Conservation (phyloP, 2,113 vertebrate species). For the Phoxinus phoxinus region DNA sequence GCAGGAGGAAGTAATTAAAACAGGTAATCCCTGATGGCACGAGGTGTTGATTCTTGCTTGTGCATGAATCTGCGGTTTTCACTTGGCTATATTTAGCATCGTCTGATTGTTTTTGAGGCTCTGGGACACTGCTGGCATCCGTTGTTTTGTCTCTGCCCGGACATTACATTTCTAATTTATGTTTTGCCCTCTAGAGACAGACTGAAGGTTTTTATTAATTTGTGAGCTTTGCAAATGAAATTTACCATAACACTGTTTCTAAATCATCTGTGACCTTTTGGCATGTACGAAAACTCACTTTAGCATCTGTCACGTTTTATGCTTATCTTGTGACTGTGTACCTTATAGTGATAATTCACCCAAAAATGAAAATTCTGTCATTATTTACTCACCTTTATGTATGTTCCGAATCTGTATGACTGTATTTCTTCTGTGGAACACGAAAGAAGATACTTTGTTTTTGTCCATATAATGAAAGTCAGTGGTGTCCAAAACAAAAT, state of each 20-base stretch:
- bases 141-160: conserved; percentile 33
- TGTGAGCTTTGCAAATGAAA: neutral
- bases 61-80: conserved; percentile 52
- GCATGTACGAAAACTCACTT: neutral
- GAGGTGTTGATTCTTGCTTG: conserved; percentile 54
- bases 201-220: conserved; percentile 32
- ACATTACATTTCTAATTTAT: conserved; percentile 41
- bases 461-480: neutral
- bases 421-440: neutral
- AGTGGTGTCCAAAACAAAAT: neutral
- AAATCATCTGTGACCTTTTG: conserved; percentile 19
- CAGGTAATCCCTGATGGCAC: conserved; percentile 62
- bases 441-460: neutral
- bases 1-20: conserved; percentile 64
- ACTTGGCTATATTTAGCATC: conserved; percentile 52
- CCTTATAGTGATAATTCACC: neutral
- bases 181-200: neutral
- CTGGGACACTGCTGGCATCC: conserved; percentile 33
- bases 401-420: neutral
- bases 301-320: neutral
- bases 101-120: conserved; percentile 39
- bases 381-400: neutral
- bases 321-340: neutral
- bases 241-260: neutral
- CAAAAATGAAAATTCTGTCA: neutral